These are phyloP conservation scores for Tenualosa ilisha DNA, from an alignment of 2,797 vertebrate species.

Conservation along the genomic window DNA sequence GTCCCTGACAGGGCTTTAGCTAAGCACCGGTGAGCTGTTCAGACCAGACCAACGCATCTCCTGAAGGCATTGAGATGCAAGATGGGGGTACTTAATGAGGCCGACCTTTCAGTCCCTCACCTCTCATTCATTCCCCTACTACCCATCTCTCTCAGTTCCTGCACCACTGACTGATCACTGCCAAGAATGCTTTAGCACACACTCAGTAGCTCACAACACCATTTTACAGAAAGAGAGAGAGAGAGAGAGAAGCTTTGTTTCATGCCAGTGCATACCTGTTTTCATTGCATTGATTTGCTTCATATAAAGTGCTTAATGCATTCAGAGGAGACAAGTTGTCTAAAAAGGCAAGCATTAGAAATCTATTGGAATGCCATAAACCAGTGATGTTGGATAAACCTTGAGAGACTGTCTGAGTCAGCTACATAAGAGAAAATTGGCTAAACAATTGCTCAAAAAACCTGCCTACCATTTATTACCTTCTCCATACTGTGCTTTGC, in stretches of 20 bases:
- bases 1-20: conserved; percentile 38
- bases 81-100: conserved; percentile 72
- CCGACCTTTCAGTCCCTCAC: conserved; percentile 64
- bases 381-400: conserved; percentile 11
- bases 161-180: conserved; percentile 49
- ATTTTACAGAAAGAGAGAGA: background rate
- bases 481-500: background rate
- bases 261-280: background rate
- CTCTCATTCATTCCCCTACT: background rate
- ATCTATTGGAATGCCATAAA: background rate
- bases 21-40: conserved; percentile 48
- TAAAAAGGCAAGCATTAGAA: background rate
- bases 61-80: conserved; percentile 67
- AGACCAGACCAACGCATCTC: conserved; percentile 52
- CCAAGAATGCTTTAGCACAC: conserved; percentile 55
- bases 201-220: background rate
- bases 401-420: conserved; percentile 5
- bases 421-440: conserved; percentile 26
- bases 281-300: background rate
- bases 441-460: background rate
- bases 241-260: background rate
- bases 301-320: background rate
- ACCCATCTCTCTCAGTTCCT: background rate
- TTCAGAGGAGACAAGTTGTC: background rate
- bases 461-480: conserved; percentile 1